A percentile compares a stretch with the other conserved stretches of the same genome.
Conservation (phyloP, 2,888 invertebrate genomes). For the Siphonodentalium dalli region DNA sequence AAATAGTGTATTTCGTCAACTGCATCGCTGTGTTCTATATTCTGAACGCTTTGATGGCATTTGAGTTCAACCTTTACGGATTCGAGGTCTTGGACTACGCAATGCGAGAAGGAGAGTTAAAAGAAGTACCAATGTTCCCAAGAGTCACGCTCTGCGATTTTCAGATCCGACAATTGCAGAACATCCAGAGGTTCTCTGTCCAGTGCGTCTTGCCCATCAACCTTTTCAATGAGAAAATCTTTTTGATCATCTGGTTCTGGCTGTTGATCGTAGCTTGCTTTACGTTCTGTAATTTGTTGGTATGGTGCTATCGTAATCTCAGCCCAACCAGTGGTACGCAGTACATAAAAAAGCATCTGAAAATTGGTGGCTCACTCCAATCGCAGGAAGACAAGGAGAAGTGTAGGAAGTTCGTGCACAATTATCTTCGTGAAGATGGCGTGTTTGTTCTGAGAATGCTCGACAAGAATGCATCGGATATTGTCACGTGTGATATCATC, state of each 20-base stretch:
- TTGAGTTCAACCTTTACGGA: conserved; percentile 50
- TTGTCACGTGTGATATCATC: conserved; percentile 48
- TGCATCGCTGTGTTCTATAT: conserved; percentile 59
- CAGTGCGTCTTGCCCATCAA: conserved; percentile 57
- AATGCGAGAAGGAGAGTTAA: conserved; percentile 33
- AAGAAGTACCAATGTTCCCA: conserved; percentile 44
- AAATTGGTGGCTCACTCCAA: conserved; percentile 42
- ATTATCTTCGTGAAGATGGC: conserved; percentile 52
- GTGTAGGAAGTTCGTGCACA: conserved; percentile 45
- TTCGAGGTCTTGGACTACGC: conserved; percentile 48
- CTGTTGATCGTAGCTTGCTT: conserved; percentile 41
- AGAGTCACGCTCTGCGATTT: conserved; percentile 56
- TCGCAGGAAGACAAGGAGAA: conserved; percentile 43
- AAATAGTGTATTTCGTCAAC: conserved; percentile 54
- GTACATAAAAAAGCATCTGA: conserved; percentile 50
- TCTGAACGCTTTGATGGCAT: conserved; percentile 54
- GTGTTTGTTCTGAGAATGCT: conserved; percentile 50
- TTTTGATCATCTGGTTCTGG: conserved; percentile 57
- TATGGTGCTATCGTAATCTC: conserved; percentile 44
- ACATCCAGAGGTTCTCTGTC: conserved; percentile 47
- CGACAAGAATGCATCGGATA: conserved; percentile 49
- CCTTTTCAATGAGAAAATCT: conserved; percentile 57
- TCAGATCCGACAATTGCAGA: conserved; percentile 52
- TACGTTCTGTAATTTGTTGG: conserved; percentile 37
- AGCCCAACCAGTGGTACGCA: conserved; percentile 35